phyloP scores from a whole-genome alignment of 2,113 vertebrate genomes.

The Passer domesticus region DNA sequence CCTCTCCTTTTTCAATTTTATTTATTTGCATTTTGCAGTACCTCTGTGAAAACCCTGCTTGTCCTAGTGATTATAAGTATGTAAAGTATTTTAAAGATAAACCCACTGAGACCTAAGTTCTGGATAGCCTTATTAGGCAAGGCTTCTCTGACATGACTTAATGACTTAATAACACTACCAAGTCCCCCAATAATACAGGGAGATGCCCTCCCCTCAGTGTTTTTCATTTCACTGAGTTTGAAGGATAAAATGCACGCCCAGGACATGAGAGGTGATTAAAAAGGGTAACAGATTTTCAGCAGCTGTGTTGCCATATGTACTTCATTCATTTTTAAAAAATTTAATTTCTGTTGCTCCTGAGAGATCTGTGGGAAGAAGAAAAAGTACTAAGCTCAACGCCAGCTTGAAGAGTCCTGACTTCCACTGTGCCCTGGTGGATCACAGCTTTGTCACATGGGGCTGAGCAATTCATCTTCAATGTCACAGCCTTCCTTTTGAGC shows the following conservation, averaged over 20 bases:
- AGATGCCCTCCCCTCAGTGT: background rate
- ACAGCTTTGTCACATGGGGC: background rate
- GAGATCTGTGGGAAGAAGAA: background rate
- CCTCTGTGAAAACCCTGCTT: background rate
- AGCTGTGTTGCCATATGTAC: slow-evolving; percentile 53
- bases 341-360: background rate
- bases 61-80: background rate
- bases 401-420: background rate
- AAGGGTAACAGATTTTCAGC: slow-evolving; percentile 51
- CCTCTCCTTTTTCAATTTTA: background rate
- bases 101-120: background rate
- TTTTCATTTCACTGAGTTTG: background rate
- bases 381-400: background rate
- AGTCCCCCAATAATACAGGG: background rate
- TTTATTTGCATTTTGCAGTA: background rate
- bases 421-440: background rate
- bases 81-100: background rate
- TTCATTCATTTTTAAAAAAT: slow-evolving; percentile 15
- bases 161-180: background rate
- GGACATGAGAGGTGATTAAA: slow-evolving; percentile 32
- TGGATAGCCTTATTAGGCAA: background rate
- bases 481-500: background rate
- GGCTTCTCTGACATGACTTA: background rate
- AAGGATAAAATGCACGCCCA: slow-evolving; percentile 1
- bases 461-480: background rate